Evolutionary conservation across 2,888 invertebrate species (phyloP).

Genomic region (Serrognathus titanus): DNA sequence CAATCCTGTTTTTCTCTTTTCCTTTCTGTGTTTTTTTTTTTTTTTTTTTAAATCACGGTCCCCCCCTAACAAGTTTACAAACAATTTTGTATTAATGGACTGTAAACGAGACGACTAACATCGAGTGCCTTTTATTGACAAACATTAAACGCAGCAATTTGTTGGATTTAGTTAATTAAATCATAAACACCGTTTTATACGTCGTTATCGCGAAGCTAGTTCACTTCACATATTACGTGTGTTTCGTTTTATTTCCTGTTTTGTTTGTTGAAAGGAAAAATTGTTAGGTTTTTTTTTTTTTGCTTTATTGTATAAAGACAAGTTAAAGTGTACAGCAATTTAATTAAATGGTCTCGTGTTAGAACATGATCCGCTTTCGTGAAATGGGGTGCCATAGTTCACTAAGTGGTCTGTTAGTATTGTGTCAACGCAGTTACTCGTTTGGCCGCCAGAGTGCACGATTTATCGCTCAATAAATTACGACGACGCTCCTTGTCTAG

Average conservation of each 20-base stretch:
- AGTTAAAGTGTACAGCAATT: conserved; percentile 12
- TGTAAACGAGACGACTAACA: too few species aligned
- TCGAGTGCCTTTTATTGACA: too few species aligned
- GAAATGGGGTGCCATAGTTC: conserved; percentile 27
- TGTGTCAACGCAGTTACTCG: conserved; percentile 50
- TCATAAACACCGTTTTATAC: conserved; percentile 18
- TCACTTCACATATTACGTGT: too few species aligned
- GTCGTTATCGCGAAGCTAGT: conserved; percentile 3
- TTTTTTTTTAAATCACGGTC: too few species aligned
- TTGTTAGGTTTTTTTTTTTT: background rate
- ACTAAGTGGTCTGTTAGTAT: conserved; percentile 49
- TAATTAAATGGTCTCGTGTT: conserved; percentile 19
- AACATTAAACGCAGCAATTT: conserved; percentile 1
- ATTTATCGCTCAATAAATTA: conserved; percentile 52
- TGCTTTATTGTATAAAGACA: background rate
- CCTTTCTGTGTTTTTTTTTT: too few species aligned
- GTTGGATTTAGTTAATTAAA: conserved; percentile 16
- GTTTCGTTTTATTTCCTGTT: too few species aligned
- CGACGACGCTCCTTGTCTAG: conserved; percentile 41
- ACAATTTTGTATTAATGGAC: too few species aligned
- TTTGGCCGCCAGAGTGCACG: conserved; percentile 49
- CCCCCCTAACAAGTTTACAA: too few species aligned
- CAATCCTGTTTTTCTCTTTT: too few species aligned
- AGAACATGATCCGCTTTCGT: conserved; percentile 26
- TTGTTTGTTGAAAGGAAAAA: background rate